Base-by-base conservation (phyloP, 2,113 vertebrate species). In the Tragulus kanchil region DNA sequence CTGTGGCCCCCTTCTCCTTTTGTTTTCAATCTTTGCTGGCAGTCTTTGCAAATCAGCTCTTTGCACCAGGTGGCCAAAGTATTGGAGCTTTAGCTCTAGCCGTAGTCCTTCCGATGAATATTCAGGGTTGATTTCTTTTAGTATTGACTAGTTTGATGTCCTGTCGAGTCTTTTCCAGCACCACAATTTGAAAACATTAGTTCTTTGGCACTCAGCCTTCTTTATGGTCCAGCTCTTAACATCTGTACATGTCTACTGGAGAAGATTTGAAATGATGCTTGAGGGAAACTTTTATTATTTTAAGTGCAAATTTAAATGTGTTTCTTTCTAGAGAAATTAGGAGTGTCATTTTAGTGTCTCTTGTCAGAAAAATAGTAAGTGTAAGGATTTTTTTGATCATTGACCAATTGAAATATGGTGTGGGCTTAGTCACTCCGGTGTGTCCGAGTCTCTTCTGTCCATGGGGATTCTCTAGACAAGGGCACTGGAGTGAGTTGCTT, bases 311-410 rank as follows among this genome's bases (percentile, higher is more conserved):
- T n/a, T n/a, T n/a, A n/a, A n/a, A n/a, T n/a, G n/a, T n/a, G n/a
- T n/a, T 58, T 75, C 26, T 69, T 83, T 93, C 42, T 9, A 21
- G 15, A 78, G 86, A 84, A 82, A 90, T 91, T 50, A 31, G n/a
- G 19, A 54, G 4, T 79, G 28, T 45, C 52, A 16, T 93, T 56
- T 75, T 56, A 62, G 62, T 31, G 16, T 86, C 19, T 16, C 5
- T 93, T 61, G n/a, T 65, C 31, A 62, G 28, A 42, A 52, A 31
- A 13, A 52, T 10, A 61, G n/a, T 62, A 78, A 91, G 56, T 73
- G n/a, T 90, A 45, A 23, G 69, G 56, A 59, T n/a, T 50, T 26
- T 90, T 89, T 85, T 86, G 50, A n/a, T 85, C 75, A 78, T 89
- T 91, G 42, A 3, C 77, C n/a, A n/a, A n/a, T n/a, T n/a, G n/a